These are phyloP conservation scores for Trisateles emortualis DNA, from an alignment of 2,888 invertebrate species.

Conservation along the genomic window DNA sequence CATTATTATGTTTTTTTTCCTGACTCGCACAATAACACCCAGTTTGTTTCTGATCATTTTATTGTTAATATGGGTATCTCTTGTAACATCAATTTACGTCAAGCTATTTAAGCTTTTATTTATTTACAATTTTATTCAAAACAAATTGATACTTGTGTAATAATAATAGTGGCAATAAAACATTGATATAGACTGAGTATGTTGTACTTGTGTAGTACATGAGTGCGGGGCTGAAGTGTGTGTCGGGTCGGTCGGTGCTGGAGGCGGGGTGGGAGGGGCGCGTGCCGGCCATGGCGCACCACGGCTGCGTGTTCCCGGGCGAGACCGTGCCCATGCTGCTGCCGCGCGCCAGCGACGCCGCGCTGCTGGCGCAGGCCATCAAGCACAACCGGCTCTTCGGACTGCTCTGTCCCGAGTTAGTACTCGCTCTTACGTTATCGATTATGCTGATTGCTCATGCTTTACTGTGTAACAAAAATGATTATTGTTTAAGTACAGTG, in stretches of 20 bases:
- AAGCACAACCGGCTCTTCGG: conserved; percentile 71
- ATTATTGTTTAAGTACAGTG: conserved; percentile 51
- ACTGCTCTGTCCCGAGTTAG: conserved; percentile 76
- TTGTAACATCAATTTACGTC: too few relatives aligned
- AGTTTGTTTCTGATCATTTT: too few relatives aligned
- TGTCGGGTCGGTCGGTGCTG: conserved; percentile 69
- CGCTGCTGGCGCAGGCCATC: conserved; percentile 55
- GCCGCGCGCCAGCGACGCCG: conserved; percentile 56
- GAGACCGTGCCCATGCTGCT: conserved; percentile 81
- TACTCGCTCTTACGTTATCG: background rate
- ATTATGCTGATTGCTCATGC: too few relatives aligned
- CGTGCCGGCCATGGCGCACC: conserved; percentile 70
- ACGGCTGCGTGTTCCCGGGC: conserved; percentile 78
- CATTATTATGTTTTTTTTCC: too few relatives aligned
- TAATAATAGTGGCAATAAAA: too few relatives aligned
- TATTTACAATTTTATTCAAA: too few relatives aligned
- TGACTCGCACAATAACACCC: too few relatives aligned
- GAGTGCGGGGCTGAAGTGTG: conserved; percentile 62
- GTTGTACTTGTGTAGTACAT: conserved; percentile 68
- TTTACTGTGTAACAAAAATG: background rate
- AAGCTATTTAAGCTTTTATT: too few relatives aligned
- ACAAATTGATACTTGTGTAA: too few relatives aligned
- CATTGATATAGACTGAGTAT: too few relatives aligned
- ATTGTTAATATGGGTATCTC: too few relatives aligned
- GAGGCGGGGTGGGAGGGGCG: conserved; percentile 76